Evolutionary conservation across 2,113 vertebrate genomes (phyloP), one percentile per base, ranked within the genome.

Genomic region (Nyctibius bracteatus): DNA sequence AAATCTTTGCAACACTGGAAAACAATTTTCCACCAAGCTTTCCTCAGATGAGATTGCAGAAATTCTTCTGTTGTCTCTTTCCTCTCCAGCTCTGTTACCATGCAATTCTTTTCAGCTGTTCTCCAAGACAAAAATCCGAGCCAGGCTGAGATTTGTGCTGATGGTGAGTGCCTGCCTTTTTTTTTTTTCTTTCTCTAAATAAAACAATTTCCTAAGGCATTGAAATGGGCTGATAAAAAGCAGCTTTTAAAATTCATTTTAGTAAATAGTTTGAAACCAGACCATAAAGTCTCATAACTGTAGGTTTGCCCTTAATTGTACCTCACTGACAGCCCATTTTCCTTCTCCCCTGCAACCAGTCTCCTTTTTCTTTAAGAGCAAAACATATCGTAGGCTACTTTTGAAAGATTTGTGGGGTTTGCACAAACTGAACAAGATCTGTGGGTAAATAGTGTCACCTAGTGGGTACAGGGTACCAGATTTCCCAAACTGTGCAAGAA

Each of bases 391-490:
- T 44, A 41, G 14, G 47, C 80, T 58, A 74, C 95, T 97, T 96
- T 63, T 37, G 92, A 96, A 88, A 95, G 91, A 86, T 93, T 92
- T 79, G 70, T 44, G 74, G 68, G 66, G 46, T 81, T 81, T 55
- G 33, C 9, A 16, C 30, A 8, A 75, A 37, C 4, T 22, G 31
- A 82, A 43, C 10, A 41, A 52, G 35, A 98, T 98, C 95, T 87
- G 57, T 81, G 97, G 96, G 98, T 98, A 96, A 98, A 98, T 86
- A 98, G 97, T 96, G 98, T 80, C 98, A 98, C 98, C 98, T 98
- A 98, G 98, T 98, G 98, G 97, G 57, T 57, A 67, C 39, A 25
- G 0, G 10, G 15, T 49, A 75, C n/a, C 39, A 6, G 13, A 39
- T 91, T 85, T 37, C 62, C 58, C 70, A 31, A 75, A 57, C 13